Base-by-base conservation (phyloP, 1,140 invertebrate species). In the Papilio polyxenes region DNA sequence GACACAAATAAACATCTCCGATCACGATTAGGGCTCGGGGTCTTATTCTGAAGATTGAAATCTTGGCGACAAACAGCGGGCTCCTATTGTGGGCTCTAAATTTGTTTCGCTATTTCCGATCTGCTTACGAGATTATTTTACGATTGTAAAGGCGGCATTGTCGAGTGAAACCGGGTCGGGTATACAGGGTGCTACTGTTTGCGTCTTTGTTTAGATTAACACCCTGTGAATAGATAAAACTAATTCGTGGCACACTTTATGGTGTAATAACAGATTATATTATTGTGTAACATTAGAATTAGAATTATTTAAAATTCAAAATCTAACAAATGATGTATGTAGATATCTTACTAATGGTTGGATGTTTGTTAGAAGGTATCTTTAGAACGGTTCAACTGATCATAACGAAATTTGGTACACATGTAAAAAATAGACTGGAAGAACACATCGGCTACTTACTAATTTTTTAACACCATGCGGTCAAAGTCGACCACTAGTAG, bases 41-140 rank as follows among this genome's bases (percentile, higher is more conserved):
- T 87, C 85, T 82, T 87, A 85, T 84, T 85, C 82, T 78, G 76
- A 80, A 89, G 92, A 93, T 93, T 85, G 81, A 81, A 89, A 93
- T 93, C 92, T 82, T 77, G 83, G 87, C 83, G 91, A 91, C 92
- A 93, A 93, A 93, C 92, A 89, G 89, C 88, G 84, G 88, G 87
- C 82, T 72, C 84, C 91, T 87, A 92, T 93, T 93, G 92, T 93
- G 87, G 87, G 82, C 83, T 91, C 89, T 93, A 92, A 93, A 93
- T 93, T 92, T 92, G 91, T 92, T 92, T 89, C 87, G 88, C 88
- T 83, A 90, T 92, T 92, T 91, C 89, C 89, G 91, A 93, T 93
- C 88, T 92, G 86, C 88, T 90, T 87, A 87, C 82, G 53, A 91
- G 92, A 93, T 93, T 91, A 91, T 89, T 91, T 87, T 85, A 87